Conservation (phyloP, 2,113 vertebrate species). For the Sinocyclocheilus grahami region DNA sequence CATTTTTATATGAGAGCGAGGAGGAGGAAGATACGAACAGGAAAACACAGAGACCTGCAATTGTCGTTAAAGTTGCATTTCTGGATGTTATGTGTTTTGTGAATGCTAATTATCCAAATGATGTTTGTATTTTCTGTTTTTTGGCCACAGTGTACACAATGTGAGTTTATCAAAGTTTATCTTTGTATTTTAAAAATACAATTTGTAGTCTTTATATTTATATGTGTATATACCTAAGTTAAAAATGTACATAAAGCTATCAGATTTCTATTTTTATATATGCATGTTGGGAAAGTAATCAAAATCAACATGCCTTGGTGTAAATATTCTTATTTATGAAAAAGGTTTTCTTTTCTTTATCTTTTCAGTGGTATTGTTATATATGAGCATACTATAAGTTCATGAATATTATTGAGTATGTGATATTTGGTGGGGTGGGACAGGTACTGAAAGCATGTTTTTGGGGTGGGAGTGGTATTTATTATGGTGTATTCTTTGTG, state of each 20-base stretch:
- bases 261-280: slow-evolving; percentile 99
- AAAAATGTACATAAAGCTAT: slow-evolving; percentile 87
- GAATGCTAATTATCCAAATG: slow-evolving; percentile 98
- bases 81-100: slow-evolving; percentile 94
- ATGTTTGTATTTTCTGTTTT: slow-evolving; percentile 88
- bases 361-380: slow-evolving; percentile 68
- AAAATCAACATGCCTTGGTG: slow-evolving; percentile 70
- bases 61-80: slow-evolving; percentile 91
- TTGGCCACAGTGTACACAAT: slow-evolving; percentile 90
- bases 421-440: slow-evolving; percentile 53
- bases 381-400: slow-evolving; percentile 60
- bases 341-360: slow-evolving; percentile 67
- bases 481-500: slow-evolving; percentile 57
- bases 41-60: slow-evolving; percentile 77
- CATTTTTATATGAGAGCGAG: slow-evolving; percentile 65
- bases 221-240: slow-evolving; percentile 61
- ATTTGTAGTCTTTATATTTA: slow-evolving; percentile 99
- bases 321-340: slow-evolving; percentile 76
- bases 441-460: slow-evolving; percentile 39
- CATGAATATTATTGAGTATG: slow-evolving; percentile 56
- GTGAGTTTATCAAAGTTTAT: slow-evolving; percentile 99
- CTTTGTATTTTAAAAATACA: slow-evolving; percentile 99
- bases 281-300: slow-evolving; percentile 79
- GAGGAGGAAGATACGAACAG: slow-evolving; percentile 3
- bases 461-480: slow-evolving; percentile 51